phyloP scores from a whole-genome alignment of 2,888 invertebrate genomes.

The Parapristionchus giblindavisi region DNA sequence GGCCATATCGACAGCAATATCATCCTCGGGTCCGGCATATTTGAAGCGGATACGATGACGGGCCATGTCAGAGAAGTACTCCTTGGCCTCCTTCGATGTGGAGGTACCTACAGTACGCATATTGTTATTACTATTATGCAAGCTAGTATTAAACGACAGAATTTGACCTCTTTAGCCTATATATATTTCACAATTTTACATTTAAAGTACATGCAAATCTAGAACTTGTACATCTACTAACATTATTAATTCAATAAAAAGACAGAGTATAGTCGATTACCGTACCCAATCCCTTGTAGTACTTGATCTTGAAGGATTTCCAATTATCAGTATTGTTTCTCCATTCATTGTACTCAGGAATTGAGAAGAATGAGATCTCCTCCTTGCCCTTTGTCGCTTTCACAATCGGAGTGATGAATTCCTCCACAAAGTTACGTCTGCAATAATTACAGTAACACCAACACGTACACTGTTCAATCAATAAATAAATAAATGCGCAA shows the following conservation, averaged over 20 bases:
- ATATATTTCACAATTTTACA: too few species aligned
- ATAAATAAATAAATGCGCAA: too few species aligned
- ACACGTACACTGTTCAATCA: not conserved
- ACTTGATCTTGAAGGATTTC: constrained; percentile 91
- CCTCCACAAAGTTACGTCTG: constrained; percentile 83
- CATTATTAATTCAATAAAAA: too few species aligned
- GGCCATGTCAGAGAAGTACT: constrained; percentile 95
- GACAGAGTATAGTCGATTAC: too few species aligned
- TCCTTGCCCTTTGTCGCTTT: constrained; percentile 85
- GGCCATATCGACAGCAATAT: constrained; percentile 90
- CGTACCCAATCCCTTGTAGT: constrained; percentile 88
- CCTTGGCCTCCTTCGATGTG: constrained; percentile 95
- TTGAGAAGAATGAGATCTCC: constrained; percentile 87
- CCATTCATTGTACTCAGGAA: constrained; percentile 99
- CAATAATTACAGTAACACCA: too few species aligned
- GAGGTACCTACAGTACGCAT: constrained; percentile 98
- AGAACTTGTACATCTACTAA: too few species aligned
- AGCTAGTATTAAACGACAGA: too few species aligned
- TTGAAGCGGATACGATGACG: constrained; percentile 74
- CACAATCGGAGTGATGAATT: constrained; percentile 98
- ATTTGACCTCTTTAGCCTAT: too few species aligned
- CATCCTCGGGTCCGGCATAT: constrained; percentile 82
- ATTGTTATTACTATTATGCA: too few species aligned
- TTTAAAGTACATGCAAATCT: too few species aligned
- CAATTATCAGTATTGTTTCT: constrained; percentile 87